phyloP scores from a whole-genome alignment of 2,888 invertebrate species.

The Ariolimax columbianus region DNA sequence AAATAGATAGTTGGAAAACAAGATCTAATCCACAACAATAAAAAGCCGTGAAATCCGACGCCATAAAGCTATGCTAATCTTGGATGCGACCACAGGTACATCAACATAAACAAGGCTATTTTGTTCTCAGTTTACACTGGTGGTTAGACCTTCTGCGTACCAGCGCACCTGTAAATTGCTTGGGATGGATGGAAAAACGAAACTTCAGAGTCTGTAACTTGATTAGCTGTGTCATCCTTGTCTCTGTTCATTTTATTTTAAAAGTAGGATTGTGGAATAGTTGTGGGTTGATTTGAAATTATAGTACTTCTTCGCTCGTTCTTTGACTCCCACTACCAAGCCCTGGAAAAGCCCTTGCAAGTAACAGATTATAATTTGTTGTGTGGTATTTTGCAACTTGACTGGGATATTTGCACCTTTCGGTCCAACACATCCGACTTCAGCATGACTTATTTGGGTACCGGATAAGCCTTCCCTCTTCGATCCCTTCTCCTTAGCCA shows the following conservation, averaged over 20 bases:
- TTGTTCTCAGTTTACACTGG: no score
- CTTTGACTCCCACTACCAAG: no score
- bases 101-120: neutral
- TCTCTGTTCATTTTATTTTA: neutral
- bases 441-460: no score
- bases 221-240: neutral
- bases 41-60: neutral
- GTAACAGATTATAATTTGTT: no score
- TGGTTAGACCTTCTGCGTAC: neutral
- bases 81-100: neutral
- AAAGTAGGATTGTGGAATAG: neutral
- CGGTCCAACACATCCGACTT: no score
- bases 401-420: no score
- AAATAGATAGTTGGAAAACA: neutral
- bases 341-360: no score
- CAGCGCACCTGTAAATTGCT: neutral
- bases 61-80: neutral
- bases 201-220: neutral
- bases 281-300: no score
- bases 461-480: no score
- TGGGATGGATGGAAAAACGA: neutral
- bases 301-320: no score
- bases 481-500: no score
- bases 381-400: no score
- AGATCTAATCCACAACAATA: neutral